Conservation (phyloP, 2,113 vertebrate genomes). For the Scortum barcoo region DNA sequence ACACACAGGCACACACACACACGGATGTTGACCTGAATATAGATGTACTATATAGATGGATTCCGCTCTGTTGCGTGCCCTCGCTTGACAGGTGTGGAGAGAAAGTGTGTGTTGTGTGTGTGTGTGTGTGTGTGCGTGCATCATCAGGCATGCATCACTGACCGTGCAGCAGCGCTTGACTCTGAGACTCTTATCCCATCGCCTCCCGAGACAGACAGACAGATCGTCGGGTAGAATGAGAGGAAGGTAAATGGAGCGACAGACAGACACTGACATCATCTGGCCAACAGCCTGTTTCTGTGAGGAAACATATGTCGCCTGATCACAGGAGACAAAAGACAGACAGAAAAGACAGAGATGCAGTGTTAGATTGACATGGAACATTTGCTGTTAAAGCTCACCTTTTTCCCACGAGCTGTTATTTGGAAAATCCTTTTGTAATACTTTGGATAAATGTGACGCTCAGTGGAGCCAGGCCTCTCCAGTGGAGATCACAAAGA, state of each 20-base stretch:
- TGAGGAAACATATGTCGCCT: constrained; percentile 51
- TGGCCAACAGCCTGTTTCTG: constrained; percentile 51
- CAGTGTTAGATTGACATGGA: not conserved
- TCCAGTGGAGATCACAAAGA: not conserved
- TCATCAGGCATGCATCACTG: no score
- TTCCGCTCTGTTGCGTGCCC: constrained; percentile 62
- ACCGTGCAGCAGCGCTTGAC: constrained; percentile 12
- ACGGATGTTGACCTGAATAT: constrained; percentile 72
- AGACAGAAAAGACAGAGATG: constrained; percentile 22
- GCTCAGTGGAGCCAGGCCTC: not conserved
- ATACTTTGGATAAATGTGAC: constrained; percentile 6
- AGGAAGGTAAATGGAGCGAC: constrained; percentile 50
- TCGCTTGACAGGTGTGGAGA: constrained; percentile 43
- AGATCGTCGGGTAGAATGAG: constrained; percentile 1
- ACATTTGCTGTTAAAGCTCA: not conserved
- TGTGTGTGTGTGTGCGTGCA: constrained; percentile 11
- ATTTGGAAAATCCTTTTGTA: constrained; percentile 25
- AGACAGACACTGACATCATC: constrained; percentile 71
- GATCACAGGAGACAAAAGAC: constrained; percentile 62
- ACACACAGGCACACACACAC: constrained; percentile 33
- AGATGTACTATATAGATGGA: constrained; percentile 55
- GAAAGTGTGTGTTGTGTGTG: constrained; percentile 12
- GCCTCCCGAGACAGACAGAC: constrained; percentile 25
- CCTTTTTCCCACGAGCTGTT: not conserved
- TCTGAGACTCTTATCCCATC: constrained; percentile 10